Base-by-base conservation (phyloP, 2,113 vertebrate species). In the Bubo bubo region DNA sequence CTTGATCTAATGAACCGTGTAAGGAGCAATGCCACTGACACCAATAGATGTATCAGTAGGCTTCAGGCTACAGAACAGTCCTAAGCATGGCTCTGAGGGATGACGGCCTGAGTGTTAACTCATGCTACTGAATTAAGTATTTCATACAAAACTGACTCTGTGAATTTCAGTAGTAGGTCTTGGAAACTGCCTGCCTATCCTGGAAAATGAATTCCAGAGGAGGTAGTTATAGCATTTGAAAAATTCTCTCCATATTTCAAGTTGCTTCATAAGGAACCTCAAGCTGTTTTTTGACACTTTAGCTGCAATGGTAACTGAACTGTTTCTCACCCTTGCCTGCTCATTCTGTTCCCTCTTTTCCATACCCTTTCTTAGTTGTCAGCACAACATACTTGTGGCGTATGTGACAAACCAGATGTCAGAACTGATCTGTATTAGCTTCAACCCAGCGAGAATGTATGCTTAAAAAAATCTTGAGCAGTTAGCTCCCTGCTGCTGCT, bases 321-420 rank as follows among this genome's bases (percentile, higher is more conserved):
- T 56, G 71, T 68, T 95, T 88, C 82, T 95, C 83, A 62, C 82
- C 72, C 50, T 83, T 86, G 88, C 59, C 72, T 83, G 82, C 75
- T 94, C 67, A 21, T 95, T 90, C 88, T 92, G 91, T 88, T 96
- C 79, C 32, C 7, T 52, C 52, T 55, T 28, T 50, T 63, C 66
- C 3, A 2, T 79, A 6, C 39, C 26, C 43, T 79, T 79, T 39
- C 59, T 35, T 22, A 45, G 39, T 19, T 95, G 82, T 83, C 79
- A 76, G 75, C 86, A 45, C 63, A 91, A 79, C 1, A 12, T 76
- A 19, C 72, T 76, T n/a, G 58, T 34, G 74, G 47, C 2, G 2
- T 74, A 41, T 85, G 88, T 82, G 92, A 85, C 90, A 97, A 93
- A 82, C 60, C 85, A 90, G 86, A 67, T 94, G 88, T 81, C 73